Conservation (phyloP, 2,113 vertebrate genomes). For the Ceyx margarethae region DNA sequence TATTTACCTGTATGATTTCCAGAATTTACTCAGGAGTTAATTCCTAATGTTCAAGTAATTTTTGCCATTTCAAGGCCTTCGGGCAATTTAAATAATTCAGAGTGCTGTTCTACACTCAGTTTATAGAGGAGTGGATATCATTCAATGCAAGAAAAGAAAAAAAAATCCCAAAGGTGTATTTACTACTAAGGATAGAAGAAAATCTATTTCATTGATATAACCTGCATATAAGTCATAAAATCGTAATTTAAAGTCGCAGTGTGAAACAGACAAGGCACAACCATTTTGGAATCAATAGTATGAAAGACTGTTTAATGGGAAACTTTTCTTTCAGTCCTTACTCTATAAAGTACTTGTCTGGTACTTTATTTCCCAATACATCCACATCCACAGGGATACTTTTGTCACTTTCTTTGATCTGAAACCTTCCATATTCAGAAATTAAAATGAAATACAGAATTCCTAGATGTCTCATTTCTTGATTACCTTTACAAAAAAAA, state of each 20-base stretch:
- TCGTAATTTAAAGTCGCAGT: not conserved
- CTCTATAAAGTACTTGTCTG: not conserved
- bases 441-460: not conserved
- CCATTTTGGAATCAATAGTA: not conserved
- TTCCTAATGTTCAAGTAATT: not conserved
- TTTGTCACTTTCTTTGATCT: not conserved
- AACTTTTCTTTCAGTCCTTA: not conserved
- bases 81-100: not conserved
- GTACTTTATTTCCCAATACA: not conserved
- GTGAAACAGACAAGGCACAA: not conserved
- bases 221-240: not conserved
- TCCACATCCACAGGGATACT: not conserved
- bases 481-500: not conserved
- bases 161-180: not conserved
- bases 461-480: not conserved
- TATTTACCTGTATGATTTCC: not conserved
- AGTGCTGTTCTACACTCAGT: not conserved
- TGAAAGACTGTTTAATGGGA: not conserved
- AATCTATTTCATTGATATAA: not conserved
- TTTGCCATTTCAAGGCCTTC: not conserved
- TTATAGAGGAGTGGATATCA: not conserved
- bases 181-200: not conserved
- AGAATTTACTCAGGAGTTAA: not conserved
- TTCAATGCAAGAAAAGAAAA: not conserved
- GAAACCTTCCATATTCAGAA: not conserved